phyloP scores from a whole-genome alignment of 2,797 vertebrate species.

The Brotula barbata region DNA sequence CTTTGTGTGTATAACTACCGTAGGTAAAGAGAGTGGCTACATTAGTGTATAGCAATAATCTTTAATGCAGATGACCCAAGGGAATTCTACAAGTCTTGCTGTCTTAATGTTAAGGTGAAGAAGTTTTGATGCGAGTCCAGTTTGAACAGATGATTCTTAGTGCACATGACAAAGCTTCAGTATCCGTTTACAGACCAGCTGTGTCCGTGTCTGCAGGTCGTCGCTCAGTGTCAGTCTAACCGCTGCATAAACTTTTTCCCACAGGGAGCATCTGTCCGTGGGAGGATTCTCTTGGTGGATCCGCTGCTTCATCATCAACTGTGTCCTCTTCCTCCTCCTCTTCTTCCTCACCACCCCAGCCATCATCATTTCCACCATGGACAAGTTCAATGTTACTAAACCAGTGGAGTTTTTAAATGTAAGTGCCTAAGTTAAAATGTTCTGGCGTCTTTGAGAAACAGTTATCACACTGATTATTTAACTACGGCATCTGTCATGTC shows the following conservation, averaged over 20 bases:
- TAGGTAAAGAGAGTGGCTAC: no score
- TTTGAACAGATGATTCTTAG: slow-evolving; percentile 9
- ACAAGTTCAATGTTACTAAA: slow-evolving; percentile 99
- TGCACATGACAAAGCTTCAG: slow-evolving; percentile 15
- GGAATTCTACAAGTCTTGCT: background rate
- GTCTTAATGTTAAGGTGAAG: no score
- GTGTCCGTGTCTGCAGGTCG: slow-evolving; percentile 22
- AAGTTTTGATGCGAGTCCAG: background rate
- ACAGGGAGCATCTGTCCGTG: slow-evolving; percentile 94
- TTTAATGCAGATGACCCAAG: no score
- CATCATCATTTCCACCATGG: slow-evolving; percentile 99
- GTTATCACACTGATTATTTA: no score
- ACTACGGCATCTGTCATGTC: background rate
- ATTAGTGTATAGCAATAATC: no score
- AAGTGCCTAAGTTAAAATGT: no score
- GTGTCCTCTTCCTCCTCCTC: slow-evolving; percentile 93
- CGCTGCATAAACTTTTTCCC: slow-evolving; percentile 45
- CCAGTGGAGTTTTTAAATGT: slow-evolving; percentile 97
- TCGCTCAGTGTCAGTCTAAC: background rate
- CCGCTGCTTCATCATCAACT: slow-evolving; percentile 94
- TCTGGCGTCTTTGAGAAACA: no score
- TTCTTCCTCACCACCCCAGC: slow-evolving; percentile 99
- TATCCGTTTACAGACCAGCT: slow-evolving; percentile 34
- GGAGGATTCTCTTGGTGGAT: slow-evolving; percentile 93
- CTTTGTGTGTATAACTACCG: no score